These are phyloP conservation scores for Pogonocichla stellata DNA, from an alignment of 2,113 vertebrate species.

Conservation along the genomic window DNA sequence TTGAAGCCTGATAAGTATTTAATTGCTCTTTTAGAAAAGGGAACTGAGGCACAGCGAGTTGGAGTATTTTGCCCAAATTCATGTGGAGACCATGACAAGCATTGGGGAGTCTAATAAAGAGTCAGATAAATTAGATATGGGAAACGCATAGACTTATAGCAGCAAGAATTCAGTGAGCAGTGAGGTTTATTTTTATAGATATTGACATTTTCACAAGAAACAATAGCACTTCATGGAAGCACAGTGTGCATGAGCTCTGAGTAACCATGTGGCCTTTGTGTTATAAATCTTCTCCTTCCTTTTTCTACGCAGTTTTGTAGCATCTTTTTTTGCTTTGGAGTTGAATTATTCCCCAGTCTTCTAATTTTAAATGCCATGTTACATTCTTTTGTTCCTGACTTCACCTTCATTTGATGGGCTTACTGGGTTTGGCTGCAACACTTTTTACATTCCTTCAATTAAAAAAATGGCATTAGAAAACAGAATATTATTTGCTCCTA, in stretches of 20 bases:
- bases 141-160: not conserved
- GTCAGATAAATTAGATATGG: not conserved
- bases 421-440: not conserved
- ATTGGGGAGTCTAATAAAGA: not conserved
- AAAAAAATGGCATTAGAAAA: not conserved
- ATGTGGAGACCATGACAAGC: not conserved
- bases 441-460: not conserved
- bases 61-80: not conserved
- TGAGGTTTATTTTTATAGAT: not conserved
- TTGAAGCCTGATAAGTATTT: not conserved
- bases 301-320: not conserved
- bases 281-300: not conserved
- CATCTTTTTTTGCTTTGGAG: not conserved
- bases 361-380: not conserved
- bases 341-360: not conserved
- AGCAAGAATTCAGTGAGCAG: not conserved
- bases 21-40: not conserved
- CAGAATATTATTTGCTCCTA: not conserved
- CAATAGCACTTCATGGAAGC: not conserved
- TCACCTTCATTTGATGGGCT: not conserved
- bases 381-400: not conserved
- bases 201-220: not conserved
- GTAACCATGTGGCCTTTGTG: not conserved
- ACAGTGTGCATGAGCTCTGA: not conserved
- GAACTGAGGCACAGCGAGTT: not conserved